A percentile compares a stretch with the other conserved stretches of the same genome.
Conservation (phyloP, 64 coral and sea anemone genomes). For the Actinia tenebrosa region DNA sequence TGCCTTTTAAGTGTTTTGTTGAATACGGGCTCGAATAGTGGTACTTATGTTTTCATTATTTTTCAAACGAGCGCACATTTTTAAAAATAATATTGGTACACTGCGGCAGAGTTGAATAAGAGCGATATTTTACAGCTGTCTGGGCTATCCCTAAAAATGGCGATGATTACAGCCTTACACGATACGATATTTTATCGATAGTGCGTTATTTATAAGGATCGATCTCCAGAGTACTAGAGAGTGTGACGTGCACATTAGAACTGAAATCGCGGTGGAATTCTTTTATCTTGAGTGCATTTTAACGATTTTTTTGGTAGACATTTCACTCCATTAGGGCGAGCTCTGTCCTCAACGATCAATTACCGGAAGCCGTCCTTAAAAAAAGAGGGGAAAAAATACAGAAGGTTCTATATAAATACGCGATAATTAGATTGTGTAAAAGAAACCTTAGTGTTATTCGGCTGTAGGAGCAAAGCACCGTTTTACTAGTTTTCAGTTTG, state of each 20-base stretch:
- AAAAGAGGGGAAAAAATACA: neutral
- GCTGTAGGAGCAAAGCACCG: neutral
- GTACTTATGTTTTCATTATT: neutral
- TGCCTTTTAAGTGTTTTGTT: neutral
- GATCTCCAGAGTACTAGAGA: neutral
- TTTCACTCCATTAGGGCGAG: neutral
- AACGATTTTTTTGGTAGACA: neutral
- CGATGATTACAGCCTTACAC: neutral
- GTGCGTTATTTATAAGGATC: neutral
- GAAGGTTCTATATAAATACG: neutral
- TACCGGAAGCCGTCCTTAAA: neutral
- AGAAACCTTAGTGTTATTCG: neutral
- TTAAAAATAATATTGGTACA: neutral
- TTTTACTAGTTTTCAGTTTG: neutral
- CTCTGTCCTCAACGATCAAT: neutral
- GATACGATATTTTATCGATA: neutral
- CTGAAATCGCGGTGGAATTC: neutral
- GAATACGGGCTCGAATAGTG: neutral
- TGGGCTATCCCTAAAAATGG: neutral
- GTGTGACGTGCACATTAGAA: neutral
- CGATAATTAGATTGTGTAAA: neutral
- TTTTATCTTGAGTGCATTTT: conserved; percentile 2
- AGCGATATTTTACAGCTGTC: neutral
- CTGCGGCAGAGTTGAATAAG: neutral
- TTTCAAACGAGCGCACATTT: neutral